A percentile compares a stretch with the other conserved stretches of the same genome.
These are phyloP conservation scores for Neria commutata DNA, from an alignment of 2,888 invertebrate genomes.

Conservation along the genomic window DNA sequence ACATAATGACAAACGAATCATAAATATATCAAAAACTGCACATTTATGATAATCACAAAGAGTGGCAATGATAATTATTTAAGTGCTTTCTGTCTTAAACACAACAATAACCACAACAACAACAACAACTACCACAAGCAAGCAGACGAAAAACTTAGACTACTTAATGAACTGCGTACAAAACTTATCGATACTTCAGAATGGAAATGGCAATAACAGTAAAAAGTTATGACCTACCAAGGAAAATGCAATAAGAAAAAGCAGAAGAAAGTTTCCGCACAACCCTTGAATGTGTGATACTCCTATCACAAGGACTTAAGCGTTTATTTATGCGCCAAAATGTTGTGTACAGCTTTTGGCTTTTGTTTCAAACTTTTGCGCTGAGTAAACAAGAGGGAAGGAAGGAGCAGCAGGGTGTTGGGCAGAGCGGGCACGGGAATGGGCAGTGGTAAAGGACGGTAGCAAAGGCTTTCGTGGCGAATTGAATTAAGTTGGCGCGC, in stretches of 20 bases:
- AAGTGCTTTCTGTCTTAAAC: not conserved
- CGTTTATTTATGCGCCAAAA: slow-evolving; percentile 45
- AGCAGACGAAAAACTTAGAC: slow-evolving; percentile 35
- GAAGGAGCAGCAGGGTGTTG: slow-evolving; percentile 22
- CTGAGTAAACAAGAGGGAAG: not conserved
- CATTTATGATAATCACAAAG: slow-evolving; percentile 46
- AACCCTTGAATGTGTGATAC: too few relatives aligned
- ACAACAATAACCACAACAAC: slow-evolving; percentile 9
- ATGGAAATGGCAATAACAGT: slow-evolving; percentile 50
- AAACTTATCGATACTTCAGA: slow-evolving; percentile 24
- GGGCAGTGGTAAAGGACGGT: too few relatives aligned
- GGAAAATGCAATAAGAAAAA: slow-evolving; percentile 26
- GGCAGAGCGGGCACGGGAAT: not conserved
- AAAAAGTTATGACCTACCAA: slow-evolving; percentile 55
- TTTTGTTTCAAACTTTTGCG: slow-evolving; percentile 4
- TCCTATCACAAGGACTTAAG: slow-evolving; percentile 54
- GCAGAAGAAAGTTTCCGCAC: slow-evolving; percentile 39
- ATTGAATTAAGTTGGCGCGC: slow-evolving; percentile 36
- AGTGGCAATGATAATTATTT: slow-evolving; percentile 50
- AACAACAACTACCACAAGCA: slow-evolving; percentile 28
- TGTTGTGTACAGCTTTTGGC: slow-evolving; percentile 8
- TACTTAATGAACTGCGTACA: too few relatives aligned
- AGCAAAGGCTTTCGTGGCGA: slow-evolving; percentile 45
- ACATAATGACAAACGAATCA: too few relatives aligned
- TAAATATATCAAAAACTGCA: slow-evolving; percentile 54